phyloP scores from a whole-genome alignment of 2,888 invertebrate species.

The Melanargia galathea region DNA sequence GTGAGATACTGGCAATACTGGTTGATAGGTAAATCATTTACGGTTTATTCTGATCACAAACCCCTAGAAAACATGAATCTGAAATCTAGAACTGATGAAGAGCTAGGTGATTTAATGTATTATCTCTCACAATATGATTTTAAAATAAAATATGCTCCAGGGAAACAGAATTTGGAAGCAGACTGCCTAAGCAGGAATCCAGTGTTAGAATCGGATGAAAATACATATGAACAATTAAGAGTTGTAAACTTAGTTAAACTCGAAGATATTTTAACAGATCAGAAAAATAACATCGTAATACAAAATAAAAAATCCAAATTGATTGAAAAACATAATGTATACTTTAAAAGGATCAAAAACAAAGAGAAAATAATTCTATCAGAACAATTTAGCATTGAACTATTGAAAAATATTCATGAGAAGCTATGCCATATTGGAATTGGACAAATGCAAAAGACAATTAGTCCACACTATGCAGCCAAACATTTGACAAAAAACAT shows the following conservation, averaged over 20 bases:
- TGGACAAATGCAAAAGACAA: constrained; percentile 30
- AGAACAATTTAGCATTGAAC: constrained; percentile 35
- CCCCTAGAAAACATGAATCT: constrained; percentile 36
- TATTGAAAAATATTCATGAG: constrained; percentile 34
- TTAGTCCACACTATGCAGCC: constrained; percentile 27
- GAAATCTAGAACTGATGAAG: constrained; percentile 35
- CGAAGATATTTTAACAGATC: constrained; percentile 27
- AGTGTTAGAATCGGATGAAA: constrained; percentile 26
- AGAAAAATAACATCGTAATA: constrained; percentile 27
- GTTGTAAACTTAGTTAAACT: constrained; percentile 28
- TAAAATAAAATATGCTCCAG: too few relatives aligned
- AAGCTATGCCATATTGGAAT: constrained; percentile 32
- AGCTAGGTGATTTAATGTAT: constrained; percentile 33
- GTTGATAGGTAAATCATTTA: constrained; percentile 36
- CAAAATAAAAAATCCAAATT: not conserved
- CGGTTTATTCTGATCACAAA: constrained; percentile 36
- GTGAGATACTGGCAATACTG: constrained; percentile 43
- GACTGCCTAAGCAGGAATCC: constrained; percentile 35
- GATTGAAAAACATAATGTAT: constrained; percentile 1
- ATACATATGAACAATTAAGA: constrained; percentile 32
- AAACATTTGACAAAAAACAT: constrained; percentile 33
- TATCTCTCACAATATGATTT: constrained; percentile 36
- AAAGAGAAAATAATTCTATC: constrained; percentile 36
- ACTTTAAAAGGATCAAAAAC: constrained; percentile 33
- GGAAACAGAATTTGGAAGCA: constrained; percentile 33